These are phyloP conservation scores for Eupithecia dodoneata DNA, from an alignment of 2,888 invertebrate species.

Conservation along the genomic window DNA sequence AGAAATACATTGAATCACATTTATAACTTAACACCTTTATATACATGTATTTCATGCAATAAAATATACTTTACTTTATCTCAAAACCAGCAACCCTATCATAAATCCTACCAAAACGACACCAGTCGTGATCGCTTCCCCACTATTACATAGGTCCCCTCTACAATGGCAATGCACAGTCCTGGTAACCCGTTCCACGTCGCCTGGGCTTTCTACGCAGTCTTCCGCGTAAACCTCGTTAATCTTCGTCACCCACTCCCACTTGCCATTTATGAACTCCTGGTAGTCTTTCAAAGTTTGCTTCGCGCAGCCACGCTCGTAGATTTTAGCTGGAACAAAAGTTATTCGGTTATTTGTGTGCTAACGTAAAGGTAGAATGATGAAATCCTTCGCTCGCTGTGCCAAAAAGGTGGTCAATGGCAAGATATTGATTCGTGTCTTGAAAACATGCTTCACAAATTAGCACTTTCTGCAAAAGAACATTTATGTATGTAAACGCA, in stretches of 20 bases:
- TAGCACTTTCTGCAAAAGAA: too few relatives aligned
- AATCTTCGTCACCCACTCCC: slow-evolving; percentile 85
- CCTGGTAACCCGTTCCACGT: slow-evolving; percentile 79
- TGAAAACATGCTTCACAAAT: too few relatives aligned
- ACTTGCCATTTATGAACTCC: slow-evolving; percentile 80
- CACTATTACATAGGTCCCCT: slow-evolving; percentile 87
- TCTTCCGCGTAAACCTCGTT: slow-evolving; percentile 88
- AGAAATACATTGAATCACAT: too few relatives aligned
- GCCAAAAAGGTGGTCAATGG: too few relatives aligned
- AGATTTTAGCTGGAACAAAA: slow-evolving; percentile 56
- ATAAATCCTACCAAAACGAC: neutral
- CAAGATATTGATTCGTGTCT: too few relatives aligned
- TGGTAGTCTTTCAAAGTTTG: slow-evolving; percentile 86
- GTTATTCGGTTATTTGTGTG: neutral
- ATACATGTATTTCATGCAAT: too few relatives aligned
- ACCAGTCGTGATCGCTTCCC: neutral
- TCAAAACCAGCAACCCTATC: slow-evolving; percentile 2
- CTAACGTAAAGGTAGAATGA: neutral
- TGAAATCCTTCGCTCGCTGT: neutral
- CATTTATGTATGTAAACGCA: too few relatives aligned
- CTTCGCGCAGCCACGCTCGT: slow-evolving; percentile 87
- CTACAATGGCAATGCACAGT: slow-evolving; percentile 90
- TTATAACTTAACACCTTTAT: too few relatives aligned
- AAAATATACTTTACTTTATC: too few relatives aligned
- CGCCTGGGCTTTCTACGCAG: slow-evolving; percentile 85